These are phyloP conservation scores for Harpagoxenus sublaevis DNA, from an alignment of 2,888 invertebrate genomes.

Conservation along the genomic window DNA sequence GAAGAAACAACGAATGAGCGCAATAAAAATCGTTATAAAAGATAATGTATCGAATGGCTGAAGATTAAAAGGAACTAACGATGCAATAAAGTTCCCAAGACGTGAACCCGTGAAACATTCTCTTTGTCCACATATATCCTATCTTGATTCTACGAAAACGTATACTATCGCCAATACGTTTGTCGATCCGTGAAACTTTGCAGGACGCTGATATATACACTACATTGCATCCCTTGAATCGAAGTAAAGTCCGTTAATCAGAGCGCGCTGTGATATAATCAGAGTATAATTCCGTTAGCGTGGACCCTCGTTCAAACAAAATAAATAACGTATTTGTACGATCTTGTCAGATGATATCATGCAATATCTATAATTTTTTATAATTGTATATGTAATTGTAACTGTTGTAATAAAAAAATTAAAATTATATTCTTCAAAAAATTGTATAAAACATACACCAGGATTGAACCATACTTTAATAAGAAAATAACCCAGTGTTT, in stretches of 20 bases:
- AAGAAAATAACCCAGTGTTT: neutral
- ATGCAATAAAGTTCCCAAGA: constrained; percentile 25
- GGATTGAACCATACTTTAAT: neutral
- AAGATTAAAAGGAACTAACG: constrained; percentile 42
- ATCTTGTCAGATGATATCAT: neutral
- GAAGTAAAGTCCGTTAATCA: constrained; percentile 37
- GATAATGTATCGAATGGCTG: neutral
- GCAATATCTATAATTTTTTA: neutral
- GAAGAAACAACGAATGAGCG: neutral
- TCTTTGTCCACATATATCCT: constrained; percentile 27
- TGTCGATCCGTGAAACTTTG: constrained; percentile 39
- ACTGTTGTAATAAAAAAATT: neutral
- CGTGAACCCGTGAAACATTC: neutral
- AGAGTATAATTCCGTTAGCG: constrained; percentile 29
- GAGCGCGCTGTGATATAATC: constrained; percentile 8
- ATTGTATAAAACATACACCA: neutral
- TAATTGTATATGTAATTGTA: neutral
- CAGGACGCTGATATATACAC: constrained; percentile 34
- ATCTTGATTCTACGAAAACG: constrained; percentile 13
- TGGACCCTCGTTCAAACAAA: constrained; percentile 4
- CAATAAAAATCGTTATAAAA: neutral
- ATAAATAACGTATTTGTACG: constrained; percentile 1
- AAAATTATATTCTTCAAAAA: neutral
- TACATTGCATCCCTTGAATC: constrained; percentile 27
- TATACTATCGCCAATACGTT: constrained; percentile 11